Evolutionary conservation across 1,140 invertebrate species (phyloP), one percentile per base, ranked within the genome.

Genomic region (Nephila pilipes): DNA sequence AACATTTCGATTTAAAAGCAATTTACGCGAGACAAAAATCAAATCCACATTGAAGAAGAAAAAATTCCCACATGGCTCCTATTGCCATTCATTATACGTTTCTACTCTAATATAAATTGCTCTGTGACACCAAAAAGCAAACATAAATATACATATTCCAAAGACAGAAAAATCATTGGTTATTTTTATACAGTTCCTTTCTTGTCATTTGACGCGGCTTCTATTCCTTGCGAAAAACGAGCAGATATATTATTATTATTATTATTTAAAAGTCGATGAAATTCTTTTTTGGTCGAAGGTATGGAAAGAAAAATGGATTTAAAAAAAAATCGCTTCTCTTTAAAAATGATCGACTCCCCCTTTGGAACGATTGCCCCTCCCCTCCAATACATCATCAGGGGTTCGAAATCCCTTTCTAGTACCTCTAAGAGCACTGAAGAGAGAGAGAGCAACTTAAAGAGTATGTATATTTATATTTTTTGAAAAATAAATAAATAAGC

Each of bases 241-340:
- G 81, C 38, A 83, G 38, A 83, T 55, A 83, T 83, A 60, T 58
- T 60, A 87, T 87, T 87, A 87, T 85, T 54, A 85, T 60, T 87
- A 87, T 87, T 36, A 87, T 87, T 87, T 87, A 55, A 87, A 87
- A 81, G 80, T 81, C 80, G 80, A 81, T 81, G 38, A 81, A 58
- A 87, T 60, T 63, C 58, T 32, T 87, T n/a, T 87, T 46, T 46
- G 32, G 83, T 54, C 54, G 57, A n/a, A 65, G 85, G 22, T 65
- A 88, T 8, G 46, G 46, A 46, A 88, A 88, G 54, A 25, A 90
- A 90, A 90, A 29, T 58, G 12, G 2, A 32, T 22, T 60, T 60
- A 63, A 83, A 55, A 83, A 83, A 83, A 83, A 83, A 46, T n/a
- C 5, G 46, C 36, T 29, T 36, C 60, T 46, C 25, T 60, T 60